Base-by-base conservation (phyloP, 2,888 invertebrate species). In the Oligia fasciuncula region DNA sequence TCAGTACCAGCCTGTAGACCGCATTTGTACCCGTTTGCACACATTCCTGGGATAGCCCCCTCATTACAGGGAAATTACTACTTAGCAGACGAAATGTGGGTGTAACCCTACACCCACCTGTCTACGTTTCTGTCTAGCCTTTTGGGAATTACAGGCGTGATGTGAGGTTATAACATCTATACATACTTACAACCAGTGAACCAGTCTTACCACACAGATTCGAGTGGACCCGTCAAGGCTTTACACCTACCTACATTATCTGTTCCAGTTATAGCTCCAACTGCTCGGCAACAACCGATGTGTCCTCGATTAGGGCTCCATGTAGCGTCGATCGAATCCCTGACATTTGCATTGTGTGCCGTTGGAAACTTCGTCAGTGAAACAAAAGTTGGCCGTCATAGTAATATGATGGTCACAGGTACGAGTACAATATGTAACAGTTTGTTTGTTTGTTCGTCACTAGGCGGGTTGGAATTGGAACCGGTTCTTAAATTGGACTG, bases 301-400 rank as follows among this genome's bases (percentile, higher is more conserved):
- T 35, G 67, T 74, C 84, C 65, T 76, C 73, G 43, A 71, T 84
- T 66, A 78, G 62, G 63, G 40, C 83, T 76, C 70, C 57, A 76
- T 80, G 70, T 75, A 57, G 14, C 19, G 46, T 29, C 66, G 80
- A 82, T 80, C 71, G 82, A 75, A 76, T 68, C 77, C 83, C 68
- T 85, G 87, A 87, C 85, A 85, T 87, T 73, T 73, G 62, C 57
- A 80, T 71, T 43, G 54, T 75, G n/a, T 17, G 46, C 46, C 40
- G 70, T 54, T 65, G 35, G 72, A 73, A 85, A 87, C 83, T 88
- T 83, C 35, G 43, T 51, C 69, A 78, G 78, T 81, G 77, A 77
- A 71, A 35, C 70, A 23, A 63, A 74, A 84, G 40, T 85, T 81
- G 23, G 14, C 23, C 82, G 62, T 29, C 69, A 63, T 43, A 19